Evolutionary conservation across 2,888 invertebrate genomes (phyloP), one percentile per base, ranked within the genome.

Genomic region (Drosophila tanythrix): DNA sequence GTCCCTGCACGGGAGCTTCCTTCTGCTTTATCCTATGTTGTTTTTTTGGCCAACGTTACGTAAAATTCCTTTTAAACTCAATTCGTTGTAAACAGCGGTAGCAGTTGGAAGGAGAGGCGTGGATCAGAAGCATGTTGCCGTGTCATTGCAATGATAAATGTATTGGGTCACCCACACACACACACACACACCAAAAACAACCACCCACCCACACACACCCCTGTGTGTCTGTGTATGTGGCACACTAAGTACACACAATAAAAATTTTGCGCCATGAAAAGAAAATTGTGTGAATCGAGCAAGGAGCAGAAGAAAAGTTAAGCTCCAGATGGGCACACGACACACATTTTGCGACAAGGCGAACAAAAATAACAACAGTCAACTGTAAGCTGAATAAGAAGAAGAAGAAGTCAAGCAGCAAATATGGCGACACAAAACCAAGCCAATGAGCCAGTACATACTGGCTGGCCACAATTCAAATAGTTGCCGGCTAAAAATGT

Each of bases 131-230:
- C 70, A 79, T 74, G 75, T 72, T 81, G 81, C 87, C 76, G 79
- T 88, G 84, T 90, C 87, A 89, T 87, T 83, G 84, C 87, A 77
- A 87, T 83, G 87, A 90, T 90, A 87, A 90, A 87, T 87, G 89
- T 86, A 87, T 90, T 88, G 73, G 73, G 76, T 70, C 74, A 67
- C 68, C 68, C 36, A 70, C 38, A 62, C 46, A 46, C 61, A 59
- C 57, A 53, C 50, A 59, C 36, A 56, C 50, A 46, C 33, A 57
- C 40, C 52, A 51, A 43, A 46, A 7, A 15, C 25, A 15, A 64
- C 7, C 52, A 65, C 40, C 50, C 63, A 43, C 50, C 35, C 11
- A 40, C 13, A n/a, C 27, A 40, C 36, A 61, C 46, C 50, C 62
- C 1, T 18, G 38, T 38, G 8, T 18, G 8, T 8, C 8, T 38